phyloP scores from a whole-genome alignment of 1,140 invertebrate species.

The Ganaspis sp. region DNA sequence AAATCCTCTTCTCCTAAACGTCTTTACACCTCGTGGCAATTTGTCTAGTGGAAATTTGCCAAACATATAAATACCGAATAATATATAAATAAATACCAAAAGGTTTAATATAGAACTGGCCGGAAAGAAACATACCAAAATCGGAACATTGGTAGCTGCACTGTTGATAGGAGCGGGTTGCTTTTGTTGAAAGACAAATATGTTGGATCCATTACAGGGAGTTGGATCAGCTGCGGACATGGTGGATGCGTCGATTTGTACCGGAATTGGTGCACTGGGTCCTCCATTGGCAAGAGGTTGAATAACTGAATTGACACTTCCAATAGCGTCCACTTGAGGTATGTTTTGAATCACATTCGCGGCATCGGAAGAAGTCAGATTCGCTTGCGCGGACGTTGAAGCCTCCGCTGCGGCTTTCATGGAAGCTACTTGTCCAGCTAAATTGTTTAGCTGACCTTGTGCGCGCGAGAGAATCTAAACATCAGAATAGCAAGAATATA shows the following conservation, averaged over 20 bases:
- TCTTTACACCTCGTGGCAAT: too few species aligned
- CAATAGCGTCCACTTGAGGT: conserved; percentile 54
- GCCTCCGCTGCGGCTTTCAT: conserved; percentile 65
- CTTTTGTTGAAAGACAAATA: conserved; percentile 77
- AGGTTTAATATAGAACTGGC: too few species aligned
- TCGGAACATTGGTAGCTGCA: conserved; percentile 76
- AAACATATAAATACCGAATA: too few species aligned
- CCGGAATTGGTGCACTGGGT: conserved; percentile 63
- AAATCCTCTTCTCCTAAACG: too few species aligned
- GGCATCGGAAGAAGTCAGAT: conserved; percentile 62
- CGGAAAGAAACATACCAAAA: conserved; percentile 78
- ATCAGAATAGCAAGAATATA: not conserved
- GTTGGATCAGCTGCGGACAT: conserved; percentile 64
- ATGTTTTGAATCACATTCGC: conserved; percentile 63
- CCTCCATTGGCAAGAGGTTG: conserved; percentile 65
- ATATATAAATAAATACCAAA: too few species aligned
- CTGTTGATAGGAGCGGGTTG: conserved; percentile 62
- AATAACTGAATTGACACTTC: conserved; percentile 53
- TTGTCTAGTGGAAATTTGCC: too few species aligned
- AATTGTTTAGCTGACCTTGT: conserved; percentile 69
- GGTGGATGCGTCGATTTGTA: conserved; percentile 67
- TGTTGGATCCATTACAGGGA: conserved; percentile 76
- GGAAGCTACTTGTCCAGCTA: conserved; percentile 65
- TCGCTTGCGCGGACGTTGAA: conserved; percentile 62
- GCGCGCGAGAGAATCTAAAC: conserved; percentile 71